phyloP scores from a whole-genome alignment of 2,888 invertebrate genomes.

The Sinodicranocentrus sp. region DNA sequence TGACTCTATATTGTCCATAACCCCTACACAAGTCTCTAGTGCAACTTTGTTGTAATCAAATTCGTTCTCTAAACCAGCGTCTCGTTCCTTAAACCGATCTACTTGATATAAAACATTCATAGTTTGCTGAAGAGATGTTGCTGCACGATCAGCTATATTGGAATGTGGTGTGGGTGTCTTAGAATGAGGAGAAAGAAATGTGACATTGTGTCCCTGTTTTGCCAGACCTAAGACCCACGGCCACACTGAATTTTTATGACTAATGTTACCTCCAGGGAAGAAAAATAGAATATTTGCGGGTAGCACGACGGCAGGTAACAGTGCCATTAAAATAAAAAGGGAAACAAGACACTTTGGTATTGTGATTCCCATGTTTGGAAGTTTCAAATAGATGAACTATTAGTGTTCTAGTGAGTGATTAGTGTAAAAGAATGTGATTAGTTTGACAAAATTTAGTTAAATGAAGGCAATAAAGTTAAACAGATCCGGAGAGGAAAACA shows the following conservation, averaged over 20 bases:
- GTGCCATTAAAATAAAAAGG: constrained; percentile 21
- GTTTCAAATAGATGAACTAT: no score
- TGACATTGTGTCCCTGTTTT: constrained; percentile 71
- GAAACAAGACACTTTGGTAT: not conserved
- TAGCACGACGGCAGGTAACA: not conserved
- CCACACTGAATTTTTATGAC: constrained; percentile 68
- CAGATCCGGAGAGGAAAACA: no score
- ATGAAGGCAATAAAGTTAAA: no score
- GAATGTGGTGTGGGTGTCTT: constrained; percentile 65
- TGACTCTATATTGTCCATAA: constrained; percentile 21
- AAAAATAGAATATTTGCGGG: constrained; percentile 74
- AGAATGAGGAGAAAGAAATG: constrained; percentile 71
- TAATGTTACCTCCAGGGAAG: constrained; percentile 74
- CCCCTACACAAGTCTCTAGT: constrained; percentile 24
- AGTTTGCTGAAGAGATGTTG: constrained; percentile 50
- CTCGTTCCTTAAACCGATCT: constrained; percentile 69
- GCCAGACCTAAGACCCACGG: constrained; percentile 71
- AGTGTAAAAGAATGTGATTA: no score
- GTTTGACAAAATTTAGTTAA: no score
- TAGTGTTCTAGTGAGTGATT: no score
- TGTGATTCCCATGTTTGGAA: not conserved
- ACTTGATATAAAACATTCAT: constrained; percentile 60
- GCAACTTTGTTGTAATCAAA: constrained; percentile 54
- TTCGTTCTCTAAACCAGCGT: constrained; percentile 47
- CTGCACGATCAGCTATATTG: constrained; percentile 56